Conservation (phyloP, 2,113 vertebrate genomes). For the Notiomystis cincta region DNA sequence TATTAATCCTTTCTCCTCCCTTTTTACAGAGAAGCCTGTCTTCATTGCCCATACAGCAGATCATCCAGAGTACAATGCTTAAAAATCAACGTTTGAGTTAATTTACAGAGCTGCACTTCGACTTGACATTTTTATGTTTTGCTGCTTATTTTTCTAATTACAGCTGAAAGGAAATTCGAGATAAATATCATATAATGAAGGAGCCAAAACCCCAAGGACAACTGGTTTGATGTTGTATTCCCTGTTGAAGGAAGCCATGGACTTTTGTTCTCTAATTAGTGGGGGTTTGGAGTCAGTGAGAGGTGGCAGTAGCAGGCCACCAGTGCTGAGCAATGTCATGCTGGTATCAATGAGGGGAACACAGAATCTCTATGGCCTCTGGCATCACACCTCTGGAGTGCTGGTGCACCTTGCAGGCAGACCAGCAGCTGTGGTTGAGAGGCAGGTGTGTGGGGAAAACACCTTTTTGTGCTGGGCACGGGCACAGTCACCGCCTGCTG, state of each 20-base stretch:
- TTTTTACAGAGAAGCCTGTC: not conserved
- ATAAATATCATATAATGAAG: slow-evolving; percentile 48
- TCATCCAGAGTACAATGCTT: not conserved
- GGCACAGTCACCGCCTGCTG: accelerated
- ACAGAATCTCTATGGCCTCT: not conserved
- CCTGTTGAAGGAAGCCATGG: not conserved
- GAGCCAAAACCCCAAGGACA: slow-evolving; percentile 25
- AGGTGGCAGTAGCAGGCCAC: not conserved
- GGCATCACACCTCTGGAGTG: not conserved
- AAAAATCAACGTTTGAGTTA: not conserved
- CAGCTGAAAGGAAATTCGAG: slow-evolving; percentile 49
- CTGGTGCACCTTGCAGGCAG: not conserved
- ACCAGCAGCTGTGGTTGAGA: not conserved
- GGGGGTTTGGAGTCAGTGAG: not conserved
- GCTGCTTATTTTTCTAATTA: slow-evolving; percentile 67
- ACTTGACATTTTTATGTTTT: slow-evolving; percentile 46
- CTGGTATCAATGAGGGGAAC: not conserved
- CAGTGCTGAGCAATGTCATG: not conserved
- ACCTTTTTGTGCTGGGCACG: accelerated
- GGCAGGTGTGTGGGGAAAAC: not conserved
- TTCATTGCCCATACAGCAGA: not conserved
- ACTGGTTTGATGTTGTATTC: slow-evolving; percentile 20
- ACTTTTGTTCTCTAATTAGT: not conserved
- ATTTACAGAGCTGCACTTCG: slow-evolving; percentile 60
- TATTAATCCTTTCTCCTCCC: not conserved